Evolutionary conservation across 2,113 vertebrate genomes (phyloP), one percentile per base, ranked within the genome.

Genomic region (Nothobranchius kuhntae): DNA sequence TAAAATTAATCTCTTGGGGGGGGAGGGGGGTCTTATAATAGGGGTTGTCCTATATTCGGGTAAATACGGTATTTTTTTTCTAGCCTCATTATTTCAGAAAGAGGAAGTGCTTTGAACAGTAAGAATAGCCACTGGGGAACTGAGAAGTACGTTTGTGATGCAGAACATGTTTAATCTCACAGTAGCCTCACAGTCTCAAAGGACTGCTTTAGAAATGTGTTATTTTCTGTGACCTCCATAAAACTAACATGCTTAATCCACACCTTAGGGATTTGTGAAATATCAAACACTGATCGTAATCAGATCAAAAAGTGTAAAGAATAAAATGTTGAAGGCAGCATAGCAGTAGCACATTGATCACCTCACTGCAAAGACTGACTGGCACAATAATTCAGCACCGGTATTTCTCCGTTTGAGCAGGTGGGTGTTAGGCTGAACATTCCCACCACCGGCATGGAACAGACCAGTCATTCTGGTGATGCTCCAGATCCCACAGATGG

Each of bases 81-180:
- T 21, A n/a, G 40, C 52, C 80, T 87, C 80, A 85, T 87, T 88
- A 86, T 85, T 85, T 86, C 63, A 76, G 65, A 77, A 73, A 70
- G 52, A 71, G 17, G 42, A 62, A 50, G 61, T 17, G 47, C 83
- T 89, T 90, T 89, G 85, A 89, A 87, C 69, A 85, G 56, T 46
- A 44, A 69, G 69, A 67, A 73, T 81, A 53, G 36, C 17, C 85
- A 86, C 82, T 45, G 36, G 85, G 75, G 85, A 83, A 61, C 57
- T 63, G 30, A 55, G 55, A 68, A 67, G 57, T 53, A 24, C 0
- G 69, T 9, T n/a, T 61, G 53, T 50, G 75, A 86, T 76, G 85
- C 73, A 85, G 80, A 80, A 80, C 77, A 62, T 76, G 73, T 86
- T 80, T 78, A 73, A 84, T 82, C 67, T 73, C 79, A 79, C 68